Evolutionary conservation across 2,797 vertebrate genomes (phyloP), one percentile per base, ranked within the genome.

Genomic region (Vespertilio murinus): DNA sequence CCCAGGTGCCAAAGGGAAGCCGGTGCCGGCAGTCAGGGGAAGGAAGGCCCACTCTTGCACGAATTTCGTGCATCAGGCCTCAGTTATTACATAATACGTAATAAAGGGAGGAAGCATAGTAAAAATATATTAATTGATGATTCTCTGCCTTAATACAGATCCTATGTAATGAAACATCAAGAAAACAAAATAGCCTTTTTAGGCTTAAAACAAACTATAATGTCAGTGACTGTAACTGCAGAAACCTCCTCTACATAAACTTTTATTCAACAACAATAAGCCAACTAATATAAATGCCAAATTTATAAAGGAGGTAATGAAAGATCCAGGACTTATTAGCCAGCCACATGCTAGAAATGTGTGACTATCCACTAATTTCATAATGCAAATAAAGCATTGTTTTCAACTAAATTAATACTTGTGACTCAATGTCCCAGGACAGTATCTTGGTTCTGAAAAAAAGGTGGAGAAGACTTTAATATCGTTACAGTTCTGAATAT

Each of bases 361-460:
- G 9, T 69, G 47, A 77, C 70, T 78, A 71, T 23, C 56, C 40
- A 56, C 17, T 80, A 17, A 78, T 33, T 88, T 79, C 49, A 80
- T 38, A 90, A 83, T 65, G 74, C 56, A 96, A 88, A 86, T 38
- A 88, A 95, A 82, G 25, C 25, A 79, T 9, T 93, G 42, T 77
- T 95, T 95, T 75, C 59, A 94, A 83, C 4, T 45, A 38, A 91
- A 87, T 38, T 81, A 47, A 30, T 80, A 86, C 20, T 65, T 87
- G 13, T 69, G n/a, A 92, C 35, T 87, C n/a, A 71, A 38, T 1
- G 85, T 42, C 25, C 42, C 77, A 82, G 22, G 67, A 38, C 8
- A 88, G 0, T 64, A 84, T 71, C 45, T 90, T 59, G 83, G 54
- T 80, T 86, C 23, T 11, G n/a, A 87, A 84, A 87, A 88, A 81